These are phyloP conservation scores for Phocoena phocoena DNA, from an alignment of 2,113 vertebrate species.

Conservation along the genomic window DNA sequence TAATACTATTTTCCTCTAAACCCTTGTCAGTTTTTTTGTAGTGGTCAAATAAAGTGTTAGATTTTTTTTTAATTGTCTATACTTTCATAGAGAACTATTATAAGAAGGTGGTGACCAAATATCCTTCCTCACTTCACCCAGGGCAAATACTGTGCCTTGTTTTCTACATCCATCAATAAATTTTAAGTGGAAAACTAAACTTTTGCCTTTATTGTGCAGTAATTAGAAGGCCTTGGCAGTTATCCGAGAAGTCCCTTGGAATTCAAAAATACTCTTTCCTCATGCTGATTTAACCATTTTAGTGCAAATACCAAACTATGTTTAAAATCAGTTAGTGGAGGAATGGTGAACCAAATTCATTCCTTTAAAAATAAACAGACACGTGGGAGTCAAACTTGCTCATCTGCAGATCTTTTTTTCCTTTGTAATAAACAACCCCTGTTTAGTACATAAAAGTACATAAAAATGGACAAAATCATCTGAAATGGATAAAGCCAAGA, in stretches of 20 bases:
- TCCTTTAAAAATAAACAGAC: slow-evolving; percentile 17
- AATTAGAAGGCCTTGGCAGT: neutral
- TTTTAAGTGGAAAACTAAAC: slow-evolving; percentile 42
- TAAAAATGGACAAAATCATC: slow-evolving; percentile 16
- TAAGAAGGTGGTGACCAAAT: neutral
- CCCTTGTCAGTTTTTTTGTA: neutral
- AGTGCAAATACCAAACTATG: slow-evolving; percentile 37
- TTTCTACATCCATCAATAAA: neutral
- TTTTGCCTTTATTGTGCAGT: neutral
- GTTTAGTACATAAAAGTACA: neutral
- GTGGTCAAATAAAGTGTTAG: neutral
- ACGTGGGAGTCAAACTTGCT: neutral
- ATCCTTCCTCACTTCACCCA: neutral
- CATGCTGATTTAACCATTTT: slow-evolving; percentile 9
- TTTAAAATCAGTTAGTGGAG: neutral
- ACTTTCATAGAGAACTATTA: neutral
- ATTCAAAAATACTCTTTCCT: neutral
- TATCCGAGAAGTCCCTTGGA: neutral
- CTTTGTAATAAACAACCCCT: neutral
- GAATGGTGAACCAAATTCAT: neutral
- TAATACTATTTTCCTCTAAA: neutral
- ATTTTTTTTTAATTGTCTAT: neutral
- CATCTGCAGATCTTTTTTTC: neutral
- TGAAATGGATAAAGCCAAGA: neutral
- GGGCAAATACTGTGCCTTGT: fast-evolving